Evolutionary conservation across 2,797 vertebrate species (phyloP), one percentile per base, ranked within the genome.

Genomic region (Artibeus jamaicensis): DNA sequence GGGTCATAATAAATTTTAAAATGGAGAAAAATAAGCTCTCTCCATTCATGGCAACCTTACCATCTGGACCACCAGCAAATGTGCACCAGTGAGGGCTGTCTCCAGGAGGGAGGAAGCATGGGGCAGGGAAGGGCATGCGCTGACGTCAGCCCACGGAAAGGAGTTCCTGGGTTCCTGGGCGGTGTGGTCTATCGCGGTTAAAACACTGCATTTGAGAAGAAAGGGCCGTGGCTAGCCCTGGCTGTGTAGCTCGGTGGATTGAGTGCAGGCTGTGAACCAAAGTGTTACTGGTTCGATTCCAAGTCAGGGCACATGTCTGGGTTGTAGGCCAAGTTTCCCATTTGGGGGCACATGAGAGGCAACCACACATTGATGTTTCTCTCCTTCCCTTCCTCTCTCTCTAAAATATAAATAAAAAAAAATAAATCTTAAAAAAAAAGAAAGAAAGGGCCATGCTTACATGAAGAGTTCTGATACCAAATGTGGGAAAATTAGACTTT

Each of bases 21-120:
- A 83, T 85, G 48, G 48, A 84, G 21, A 84, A 89, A 82, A 90
- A 77, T 26, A 53, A 96, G 32, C 57, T 78, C 44, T 70, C 24
- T 29, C 88, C 18, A 9, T 53, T 85, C 11, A 5, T 42, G n/a
- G 9, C 62, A 4, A 71, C 0, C 44, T 89, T 34, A 44, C 1
- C 42, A 22, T 42, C 57, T 32, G 85, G 26, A 26, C 74, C 26
- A 65, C 34, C 37, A 89, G 32, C 32, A 85, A 89, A 94, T 0
- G 0, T 37, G 32, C 42, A 32, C 24, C 46, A 46, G 77, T 16
- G 24, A 9, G 14, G 6, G 32, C 6, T 55, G 39, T 88, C 87
- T 55, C 73, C 19, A 32, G 18, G 18, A 78, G 84, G 39, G 2
- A 32, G 39, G 26, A 21, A 26, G 34, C 26, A 22, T 7, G 48